Evolutionary conservation across 2,888 invertebrate genomes (phyloP).

Genomic region (Scotopteryx bipunctaria): DNA sequence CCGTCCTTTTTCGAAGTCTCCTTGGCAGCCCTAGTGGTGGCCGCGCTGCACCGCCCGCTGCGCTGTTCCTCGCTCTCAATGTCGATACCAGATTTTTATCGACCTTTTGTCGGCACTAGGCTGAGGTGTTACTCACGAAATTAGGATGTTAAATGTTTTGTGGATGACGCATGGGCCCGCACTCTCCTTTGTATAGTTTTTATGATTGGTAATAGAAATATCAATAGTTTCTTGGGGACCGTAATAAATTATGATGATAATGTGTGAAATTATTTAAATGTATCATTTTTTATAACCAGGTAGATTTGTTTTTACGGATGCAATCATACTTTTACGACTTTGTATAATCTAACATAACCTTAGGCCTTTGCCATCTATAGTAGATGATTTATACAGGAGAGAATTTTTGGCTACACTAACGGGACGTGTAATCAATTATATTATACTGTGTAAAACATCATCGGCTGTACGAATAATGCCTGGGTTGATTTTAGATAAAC

Average conservation of each 20-base stretch:
- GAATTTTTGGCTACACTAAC: no score
- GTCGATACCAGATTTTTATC: conserved; percentile 73
- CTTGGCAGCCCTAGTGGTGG: conserved; percentile 8
- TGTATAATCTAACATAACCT: no score
- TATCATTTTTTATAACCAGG: conserved; percentile 15
- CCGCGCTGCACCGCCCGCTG: conserved; percentile 66
- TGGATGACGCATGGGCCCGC: conserved; percentile 76
- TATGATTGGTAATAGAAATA: conserved; percentile 68
- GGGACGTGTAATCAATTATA: no score
- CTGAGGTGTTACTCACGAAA: conserved; percentile 80
- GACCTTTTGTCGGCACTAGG: conserved; percentile 78
- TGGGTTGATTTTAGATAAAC: no score
- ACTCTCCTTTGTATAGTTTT: conserved; percentile 51
- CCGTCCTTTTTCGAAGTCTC: conserved; percentile 18
- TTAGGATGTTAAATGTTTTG: conserved; percentile 80
- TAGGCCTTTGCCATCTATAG: no score
- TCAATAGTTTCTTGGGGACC: conserved; percentile 59
- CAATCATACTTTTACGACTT: neutral
- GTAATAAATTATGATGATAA: conserved; percentile 58
- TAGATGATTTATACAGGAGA: no score
- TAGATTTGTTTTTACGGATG: neutral
- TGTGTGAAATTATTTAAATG: conserved; percentile 54
- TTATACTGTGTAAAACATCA: no score
- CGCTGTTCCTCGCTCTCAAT: conserved; percentile 70
- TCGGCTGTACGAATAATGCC: no score